Conservation (phyloP, 2,888 invertebrate species). For the Cryptus armator region DNA sequence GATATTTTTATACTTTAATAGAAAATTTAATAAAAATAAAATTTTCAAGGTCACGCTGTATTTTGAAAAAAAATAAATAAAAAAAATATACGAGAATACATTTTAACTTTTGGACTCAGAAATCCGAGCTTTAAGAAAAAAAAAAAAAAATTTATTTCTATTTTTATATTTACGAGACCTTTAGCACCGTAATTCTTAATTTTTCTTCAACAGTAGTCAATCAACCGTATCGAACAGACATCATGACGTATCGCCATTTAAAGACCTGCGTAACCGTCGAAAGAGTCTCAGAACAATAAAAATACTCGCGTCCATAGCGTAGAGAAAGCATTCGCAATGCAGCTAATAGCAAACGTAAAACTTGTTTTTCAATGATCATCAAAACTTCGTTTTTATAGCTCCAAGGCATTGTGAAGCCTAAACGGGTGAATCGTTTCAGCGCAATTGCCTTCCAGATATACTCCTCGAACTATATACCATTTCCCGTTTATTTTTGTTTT, state of each 20-base stretch:
- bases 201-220: constrained; percentile 21
- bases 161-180: constrained; percentile 37
- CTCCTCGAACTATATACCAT: background rate
- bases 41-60: no score
- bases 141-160: constrained; percentile 15
- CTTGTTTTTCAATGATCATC: constrained; percentile 24
- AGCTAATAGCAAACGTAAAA: constrained; percentile 41
- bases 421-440: background rate
- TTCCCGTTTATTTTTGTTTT: background rate
- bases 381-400: constrained; percentile 35
- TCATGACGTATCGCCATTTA: constrained; percentile 32
- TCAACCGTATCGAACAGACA: constrained; percentile 33
- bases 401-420: background rate
- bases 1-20: no score
- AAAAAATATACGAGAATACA: no score
- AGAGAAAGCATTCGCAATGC: constrained; percentile 40
- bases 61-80: no score
- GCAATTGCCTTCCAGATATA: constrained; percentile 1
- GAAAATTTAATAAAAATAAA: no score
- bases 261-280: constrained; percentile 9
- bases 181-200: constrained; percentile 12
- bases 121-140: background rate
- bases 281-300: background rate
- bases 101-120: no score
- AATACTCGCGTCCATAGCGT: background rate